These are phyloP conservation scores for Drosophila fuyamai DNA, from an alignment of 1,140 invertebrate species.

Conservation along the genomic window DNA sequence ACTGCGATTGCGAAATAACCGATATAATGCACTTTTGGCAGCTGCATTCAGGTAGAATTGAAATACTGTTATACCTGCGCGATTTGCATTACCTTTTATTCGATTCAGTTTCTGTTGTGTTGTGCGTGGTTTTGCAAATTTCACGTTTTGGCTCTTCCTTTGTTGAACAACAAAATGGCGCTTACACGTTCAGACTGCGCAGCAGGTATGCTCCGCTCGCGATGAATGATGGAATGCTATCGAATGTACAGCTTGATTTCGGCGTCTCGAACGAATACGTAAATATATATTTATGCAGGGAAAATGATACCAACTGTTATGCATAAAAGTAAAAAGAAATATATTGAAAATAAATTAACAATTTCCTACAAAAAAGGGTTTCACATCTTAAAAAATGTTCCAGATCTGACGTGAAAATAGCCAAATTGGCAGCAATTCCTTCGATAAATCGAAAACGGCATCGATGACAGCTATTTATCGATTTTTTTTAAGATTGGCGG, in stretches of 20 bases:
- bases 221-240: conserved; percentile 1
- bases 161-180: conserved; percentile 65
- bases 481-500: background rate
- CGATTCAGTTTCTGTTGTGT: conserved; percentile 46
- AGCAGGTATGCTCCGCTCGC: background rate
- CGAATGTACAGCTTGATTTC: no score
- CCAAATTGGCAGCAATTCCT: no score
- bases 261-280: no score
- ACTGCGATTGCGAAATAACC: conserved; percentile 39
- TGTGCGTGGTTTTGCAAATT: conserved; percentile 35
- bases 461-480: background rate
- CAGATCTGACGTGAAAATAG: no score
- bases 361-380: no score
- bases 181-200: conserved; percentile 47
- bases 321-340: no score
- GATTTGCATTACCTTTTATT: conserved; percentile 70
- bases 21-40: conserved; percentile 14
- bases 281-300: background rate
- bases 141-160: conserved; percentile 72
- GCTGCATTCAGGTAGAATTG: conserved; percentile 1
- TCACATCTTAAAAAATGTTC: no score
- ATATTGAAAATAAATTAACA: no score
- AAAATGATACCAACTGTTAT: background rate
- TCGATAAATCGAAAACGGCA: no score
- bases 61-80: conserved; percentile 14